Conservation (phyloP, 2,113 vertebrate species). For the Coreoperca whiteheadi region DNA sequence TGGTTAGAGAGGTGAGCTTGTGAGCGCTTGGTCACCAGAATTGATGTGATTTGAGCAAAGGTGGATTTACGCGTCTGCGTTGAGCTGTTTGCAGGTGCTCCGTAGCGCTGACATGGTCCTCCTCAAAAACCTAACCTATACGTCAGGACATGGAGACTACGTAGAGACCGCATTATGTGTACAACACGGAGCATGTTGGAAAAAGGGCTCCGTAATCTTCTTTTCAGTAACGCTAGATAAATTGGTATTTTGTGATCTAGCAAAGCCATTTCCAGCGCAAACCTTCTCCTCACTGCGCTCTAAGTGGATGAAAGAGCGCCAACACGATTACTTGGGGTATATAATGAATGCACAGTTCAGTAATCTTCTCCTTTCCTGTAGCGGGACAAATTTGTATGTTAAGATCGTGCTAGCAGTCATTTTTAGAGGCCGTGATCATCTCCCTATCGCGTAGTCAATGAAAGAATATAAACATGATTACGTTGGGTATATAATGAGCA, state of each 20-base stretch:
- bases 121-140: not conserved
- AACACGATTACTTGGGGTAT: conserved; percentile 41
- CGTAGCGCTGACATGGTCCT: not conserved
- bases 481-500: conserved; percentile 4
- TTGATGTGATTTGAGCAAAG: not conserved
- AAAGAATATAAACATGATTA: conserved; percentile 26
- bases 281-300: conserved; percentile 2
- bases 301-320: conserved; percentile 29
- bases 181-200: not conserved
- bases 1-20: not conserved
- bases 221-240: not conserved
- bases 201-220: not conserved
- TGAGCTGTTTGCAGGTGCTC: not conserved
- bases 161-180: not conserved
- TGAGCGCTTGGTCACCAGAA: not conserved
- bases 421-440: not conserved
- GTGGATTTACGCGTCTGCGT: not conserved
- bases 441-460: not conserved
- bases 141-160: not conserved
- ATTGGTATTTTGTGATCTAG: conserved; percentile 34
- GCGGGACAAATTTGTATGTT: conserved; percentile 16
- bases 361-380: conserved; percentile 19
- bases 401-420: conserved; percentile 36
- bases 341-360: conserved; percentile 16
- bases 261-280: not conserved